These are phyloP conservation scores for Neodiprion fabricii DNA, from an alignment of 1,140 invertebrate genomes.

Conservation along the genomic window DNA sequence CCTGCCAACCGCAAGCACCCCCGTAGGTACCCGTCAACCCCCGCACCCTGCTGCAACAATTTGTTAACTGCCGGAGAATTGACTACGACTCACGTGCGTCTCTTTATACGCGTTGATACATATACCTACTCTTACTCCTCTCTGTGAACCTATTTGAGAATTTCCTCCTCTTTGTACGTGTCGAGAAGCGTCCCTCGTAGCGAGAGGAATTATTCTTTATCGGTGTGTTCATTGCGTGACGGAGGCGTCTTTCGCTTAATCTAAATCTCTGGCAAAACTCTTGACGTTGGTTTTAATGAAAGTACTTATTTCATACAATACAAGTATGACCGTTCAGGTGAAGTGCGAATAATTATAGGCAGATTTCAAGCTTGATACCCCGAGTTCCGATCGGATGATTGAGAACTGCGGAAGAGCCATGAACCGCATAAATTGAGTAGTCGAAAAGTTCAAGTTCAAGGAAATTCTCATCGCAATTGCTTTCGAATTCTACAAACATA, in stretches of 20 bases:
- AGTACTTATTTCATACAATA: no score
- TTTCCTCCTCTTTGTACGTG: neutral
- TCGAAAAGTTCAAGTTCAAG: no score
- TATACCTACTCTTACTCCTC: neutral
- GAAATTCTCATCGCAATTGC: no score
- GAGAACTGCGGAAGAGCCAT: neutral
- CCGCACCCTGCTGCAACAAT: constrained; percentile 43
- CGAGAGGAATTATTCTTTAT: constrained; percentile 19
- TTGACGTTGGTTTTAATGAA: no score
- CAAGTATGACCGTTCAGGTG: no score
- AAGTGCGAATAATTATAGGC: no score
- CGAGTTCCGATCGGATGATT: neutral
- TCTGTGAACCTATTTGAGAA: neutral
- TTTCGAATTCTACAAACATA: no score
- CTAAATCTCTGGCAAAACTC: no score
- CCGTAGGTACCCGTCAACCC: constrained; percentile 16
- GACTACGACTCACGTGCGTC: constrained; percentile 30
- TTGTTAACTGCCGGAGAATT: constrained; percentile 58
- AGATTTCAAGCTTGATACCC: no score
- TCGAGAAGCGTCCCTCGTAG: neutral
- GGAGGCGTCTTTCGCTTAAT: no score
- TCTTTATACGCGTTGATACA: constrained; percentile 17
- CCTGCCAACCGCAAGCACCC: constrained; percentile 50
- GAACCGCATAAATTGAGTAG: neutral
- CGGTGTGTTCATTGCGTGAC: neutral